Percentiles rank a stretch among this genome's conserved stretches.
Conservation (phyloP, 2,113 vertebrate genomes). For the Cygnus buccinator region DNA sequence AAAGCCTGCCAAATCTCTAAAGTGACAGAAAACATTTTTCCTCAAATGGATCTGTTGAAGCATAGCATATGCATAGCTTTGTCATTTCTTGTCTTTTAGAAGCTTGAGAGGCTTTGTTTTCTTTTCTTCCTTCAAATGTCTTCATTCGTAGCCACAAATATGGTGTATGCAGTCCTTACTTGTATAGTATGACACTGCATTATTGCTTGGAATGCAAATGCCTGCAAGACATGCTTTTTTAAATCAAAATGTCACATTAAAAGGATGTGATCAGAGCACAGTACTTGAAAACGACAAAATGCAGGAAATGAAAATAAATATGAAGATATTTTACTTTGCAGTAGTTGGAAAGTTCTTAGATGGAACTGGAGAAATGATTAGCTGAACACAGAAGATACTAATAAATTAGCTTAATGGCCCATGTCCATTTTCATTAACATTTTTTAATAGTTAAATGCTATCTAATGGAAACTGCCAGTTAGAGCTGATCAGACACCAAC, state of each 20-base stretch:
- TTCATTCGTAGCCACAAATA: background rate
- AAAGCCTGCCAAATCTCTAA: background rate
- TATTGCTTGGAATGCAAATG: background rate
- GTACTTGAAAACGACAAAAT: background rate
- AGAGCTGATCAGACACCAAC: background rate
- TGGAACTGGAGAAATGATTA: background rate
- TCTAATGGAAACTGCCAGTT: background rate
- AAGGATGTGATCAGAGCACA: background rate
- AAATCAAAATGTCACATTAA: background rate
- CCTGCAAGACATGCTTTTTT: background rate
- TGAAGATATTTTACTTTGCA: background rate
- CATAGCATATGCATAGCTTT: background rate
- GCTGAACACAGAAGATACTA: background rate
- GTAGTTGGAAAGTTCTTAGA: background rate
- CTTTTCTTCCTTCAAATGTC: background rate
- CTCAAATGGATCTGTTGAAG: constrained; percentile 1
- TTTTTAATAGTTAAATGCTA: background rate
- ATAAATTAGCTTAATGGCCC: background rate
- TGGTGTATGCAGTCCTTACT: background rate
- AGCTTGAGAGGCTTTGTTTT: background rate
- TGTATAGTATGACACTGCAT: background rate
- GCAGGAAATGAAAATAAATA: background rate
- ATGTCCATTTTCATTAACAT: background rate
- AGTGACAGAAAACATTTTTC: background rate
- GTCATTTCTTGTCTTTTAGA: constrained; percentile 12